Evolutionary conservation across 2,113 vertebrate genomes (phyloP).

Genomic region (Pelecanus crispus): DNA sequence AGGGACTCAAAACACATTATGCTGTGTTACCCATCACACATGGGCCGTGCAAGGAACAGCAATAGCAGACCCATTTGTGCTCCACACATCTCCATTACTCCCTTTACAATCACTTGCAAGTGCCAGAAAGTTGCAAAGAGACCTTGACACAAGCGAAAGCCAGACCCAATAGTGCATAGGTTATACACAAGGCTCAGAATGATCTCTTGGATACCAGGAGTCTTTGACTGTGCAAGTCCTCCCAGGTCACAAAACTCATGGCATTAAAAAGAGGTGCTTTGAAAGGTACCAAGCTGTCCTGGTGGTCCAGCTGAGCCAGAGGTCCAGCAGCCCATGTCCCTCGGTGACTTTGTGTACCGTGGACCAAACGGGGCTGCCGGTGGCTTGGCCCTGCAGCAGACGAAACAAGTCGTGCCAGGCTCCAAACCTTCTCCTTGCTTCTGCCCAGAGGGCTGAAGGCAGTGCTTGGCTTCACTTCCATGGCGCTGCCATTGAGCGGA

Average conservation of each 20-base stretch:
- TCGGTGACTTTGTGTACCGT: neutral
- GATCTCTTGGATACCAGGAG: neutral
- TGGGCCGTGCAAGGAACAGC: rapidly evolving
- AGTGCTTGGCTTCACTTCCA: neutral
- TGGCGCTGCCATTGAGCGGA: neutral
- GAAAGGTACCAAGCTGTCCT: neutral
- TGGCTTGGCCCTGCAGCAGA: neutral
- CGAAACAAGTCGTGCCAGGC: neutral
- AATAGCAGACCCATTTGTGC: neutral
- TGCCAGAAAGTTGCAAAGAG: neutral
- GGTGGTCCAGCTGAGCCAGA: neutral
- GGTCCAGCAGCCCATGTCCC: neutral
- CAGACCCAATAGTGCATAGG: neutral
- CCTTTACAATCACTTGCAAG: neutral
- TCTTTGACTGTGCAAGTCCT: no score
- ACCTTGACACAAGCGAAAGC: neutral
- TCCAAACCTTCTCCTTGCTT: neutral
- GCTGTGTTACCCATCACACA: neutral
- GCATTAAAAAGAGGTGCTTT: neutral
- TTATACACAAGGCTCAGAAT: rapidly evolving
- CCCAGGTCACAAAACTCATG: neutral
- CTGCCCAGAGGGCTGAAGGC: neutral
- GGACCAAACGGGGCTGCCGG: neutral
- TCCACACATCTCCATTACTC: neutral
- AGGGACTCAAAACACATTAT: neutral